phyloP scores from a whole-genome alignment of 2,888 invertebrate species.

The Molorchus minor region DNA sequence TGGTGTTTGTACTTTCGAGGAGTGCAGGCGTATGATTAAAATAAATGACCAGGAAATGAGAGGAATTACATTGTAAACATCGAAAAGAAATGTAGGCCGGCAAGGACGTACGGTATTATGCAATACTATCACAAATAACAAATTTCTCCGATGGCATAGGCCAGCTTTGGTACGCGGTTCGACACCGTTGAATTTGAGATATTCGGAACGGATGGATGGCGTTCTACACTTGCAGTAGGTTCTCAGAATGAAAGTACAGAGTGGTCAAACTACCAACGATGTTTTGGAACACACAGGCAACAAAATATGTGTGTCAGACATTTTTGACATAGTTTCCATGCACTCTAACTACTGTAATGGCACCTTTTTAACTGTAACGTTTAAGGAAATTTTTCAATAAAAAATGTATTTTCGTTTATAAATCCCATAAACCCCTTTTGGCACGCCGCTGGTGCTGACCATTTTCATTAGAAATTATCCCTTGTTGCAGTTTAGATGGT shows the following conservation, averaged over 20 bases:
- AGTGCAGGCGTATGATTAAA: not conserved
- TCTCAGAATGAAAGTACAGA: no score
- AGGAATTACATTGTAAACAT: slow-evolving; percentile 19
- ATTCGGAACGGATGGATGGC: not conserved
- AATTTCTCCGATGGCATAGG: slow-evolving; percentile 13
- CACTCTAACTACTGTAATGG: no score
- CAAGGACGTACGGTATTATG: slow-evolving; percentile 24
- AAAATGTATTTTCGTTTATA: no score
- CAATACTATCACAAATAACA: slow-evolving; percentile 18
- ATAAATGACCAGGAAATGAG: slow-evolving; percentile 13
- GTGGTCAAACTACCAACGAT: not conserved
- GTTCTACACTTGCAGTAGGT: not conserved
- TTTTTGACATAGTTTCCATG: not conserved
- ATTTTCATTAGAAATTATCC: no score
- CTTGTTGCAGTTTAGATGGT: no score
- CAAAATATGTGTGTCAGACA: not conserved
- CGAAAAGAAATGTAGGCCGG: slow-evolving; percentile 19
- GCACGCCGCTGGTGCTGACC: no score
- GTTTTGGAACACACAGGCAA: not conserved
- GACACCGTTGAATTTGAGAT: slow-evolving; percentile 1
- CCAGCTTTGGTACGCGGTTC: slow-evolving; percentile 2
- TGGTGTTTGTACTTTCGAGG: not conserved
- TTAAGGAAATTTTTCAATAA: no score
- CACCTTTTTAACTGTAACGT: no score
- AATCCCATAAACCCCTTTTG: no score